Evolutionary conservation across 2,113 vertebrate genomes (phyloP).

Genomic region (Anas platyrhynchos): DNA sequence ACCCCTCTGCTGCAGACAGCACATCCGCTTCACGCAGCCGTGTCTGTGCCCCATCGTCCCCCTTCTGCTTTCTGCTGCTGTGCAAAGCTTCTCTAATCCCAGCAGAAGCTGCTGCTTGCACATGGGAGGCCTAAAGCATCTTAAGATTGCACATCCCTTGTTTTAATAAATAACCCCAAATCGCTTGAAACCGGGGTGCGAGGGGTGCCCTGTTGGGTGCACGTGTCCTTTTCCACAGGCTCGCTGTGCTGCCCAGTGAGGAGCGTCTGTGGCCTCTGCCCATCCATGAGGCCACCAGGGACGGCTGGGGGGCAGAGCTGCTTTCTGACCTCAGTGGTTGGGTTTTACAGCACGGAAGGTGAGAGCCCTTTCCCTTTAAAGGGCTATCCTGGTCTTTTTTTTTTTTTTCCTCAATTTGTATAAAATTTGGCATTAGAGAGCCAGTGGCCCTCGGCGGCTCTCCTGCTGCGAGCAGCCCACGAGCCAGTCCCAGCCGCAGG

Average conservation of each 20-base stretch:
- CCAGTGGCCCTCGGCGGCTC: neutral
- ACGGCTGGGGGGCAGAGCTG: neutral
- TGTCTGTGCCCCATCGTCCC: rapidly evolving
- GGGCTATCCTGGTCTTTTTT: neutral
- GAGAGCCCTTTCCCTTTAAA: neutral
- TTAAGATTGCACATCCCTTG: neutral
- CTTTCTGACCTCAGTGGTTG: neutral
- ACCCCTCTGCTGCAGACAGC: neutral
- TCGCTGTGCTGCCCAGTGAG: neutral
- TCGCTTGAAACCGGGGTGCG: neutral
- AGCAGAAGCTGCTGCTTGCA: neutral
- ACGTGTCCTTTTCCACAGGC: neutral
- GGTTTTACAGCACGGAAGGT: neutral
- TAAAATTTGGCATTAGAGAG: neutral
- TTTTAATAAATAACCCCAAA: neutral
- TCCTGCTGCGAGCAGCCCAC: neutral
- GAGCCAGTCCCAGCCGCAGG: neutral
- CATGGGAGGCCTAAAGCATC: neutral
- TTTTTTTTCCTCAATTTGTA: neutral
- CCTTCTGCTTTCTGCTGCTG: neutral
- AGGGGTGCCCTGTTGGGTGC: rapidly evolving
- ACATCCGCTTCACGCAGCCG: rapidly evolving
- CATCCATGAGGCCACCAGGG: rapidly evolving
- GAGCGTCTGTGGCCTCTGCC: no score
- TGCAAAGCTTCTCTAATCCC: rapidly evolving